A percentile compares a stretch with the other conserved stretches of the same genome.
Conservation (phyloP, 2,797 vertebrate species). For the Siniperca undulata region DNA sequence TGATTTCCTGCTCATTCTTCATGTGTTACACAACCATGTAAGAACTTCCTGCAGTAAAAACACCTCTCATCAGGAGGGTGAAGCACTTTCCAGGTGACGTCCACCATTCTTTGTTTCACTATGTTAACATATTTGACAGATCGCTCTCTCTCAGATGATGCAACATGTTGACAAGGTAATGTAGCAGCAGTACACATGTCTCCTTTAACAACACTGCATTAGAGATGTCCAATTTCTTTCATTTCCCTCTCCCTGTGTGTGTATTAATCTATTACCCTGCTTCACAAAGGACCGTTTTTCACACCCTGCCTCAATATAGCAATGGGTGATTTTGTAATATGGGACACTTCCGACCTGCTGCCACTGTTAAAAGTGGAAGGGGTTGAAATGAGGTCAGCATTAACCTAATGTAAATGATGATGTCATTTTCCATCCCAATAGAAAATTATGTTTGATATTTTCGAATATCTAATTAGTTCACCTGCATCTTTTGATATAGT, state of each 20-base stretch:
- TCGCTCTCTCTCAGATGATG: conserved; percentile 5
- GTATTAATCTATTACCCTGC: conserved; percentile 30
- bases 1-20: background rate
- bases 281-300: conserved; percentile 50
- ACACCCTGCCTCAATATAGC: conserved; percentile 29
- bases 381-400: conserved; percentile 30
- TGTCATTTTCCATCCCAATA: conserved; percentile 1
- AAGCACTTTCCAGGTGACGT: conserved; percentile 27
- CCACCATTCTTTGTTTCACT: conserved; percentile 23
- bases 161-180: conserved; percentile 30
- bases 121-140: background rate
- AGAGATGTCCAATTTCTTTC: conserved; percentile 47
- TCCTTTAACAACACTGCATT: conserved; percentile 44
- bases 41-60: conserved; percentile 44
- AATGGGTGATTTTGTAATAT: conserved; percentile 21
- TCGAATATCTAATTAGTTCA: conserved; percentile 2
- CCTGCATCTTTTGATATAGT: conserved; percentile 8
- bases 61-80: conserved; percentile 12
- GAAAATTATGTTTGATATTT: background rate
- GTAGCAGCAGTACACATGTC: background rate
- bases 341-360: conserved; percentile 37
- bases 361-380: conserved; percentile 21
- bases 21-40: conserved; percentile 10
- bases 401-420: conserved; percentile 6
- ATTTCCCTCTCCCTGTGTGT: conserved; percentile 39